Evolutionary conservation across 2,888 invertebrate species (phyloP).

Genomic region (Cheilosia soror): DNA sequence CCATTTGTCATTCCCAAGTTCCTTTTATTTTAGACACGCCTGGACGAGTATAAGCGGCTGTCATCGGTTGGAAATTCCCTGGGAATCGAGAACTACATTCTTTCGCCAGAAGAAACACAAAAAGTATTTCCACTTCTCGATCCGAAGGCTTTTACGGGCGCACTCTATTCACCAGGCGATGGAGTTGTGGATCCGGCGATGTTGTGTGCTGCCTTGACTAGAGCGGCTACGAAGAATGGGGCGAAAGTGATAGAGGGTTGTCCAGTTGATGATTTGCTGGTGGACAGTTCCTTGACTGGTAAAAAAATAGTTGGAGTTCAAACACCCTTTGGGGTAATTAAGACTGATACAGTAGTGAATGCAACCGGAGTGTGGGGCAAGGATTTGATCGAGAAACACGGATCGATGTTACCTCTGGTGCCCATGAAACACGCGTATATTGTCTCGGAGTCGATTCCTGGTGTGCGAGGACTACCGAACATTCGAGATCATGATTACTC

Average conservation of each 20-base stretch:
- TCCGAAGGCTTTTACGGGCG: slow-evolving; percentile 89
- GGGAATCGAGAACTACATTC: slow-evolving; percentile 90
- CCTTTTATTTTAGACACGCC: slow-evolving; percentile 85
- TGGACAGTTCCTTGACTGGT: slow-evolving; percentile 85
- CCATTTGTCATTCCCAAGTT: slow-evolving; percentile 15
- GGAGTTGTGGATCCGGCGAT: slow-evolving; percentile 94
- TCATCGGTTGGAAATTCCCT: slow-evolving; percentile 91
- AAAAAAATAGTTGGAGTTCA: slow-evolving; percentile 90
- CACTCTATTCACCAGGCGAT: slow-evolving; percentile 91
- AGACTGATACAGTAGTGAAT: slow-evolving; percentile 91
- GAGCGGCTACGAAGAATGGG: slow-evolving; percentile 89
- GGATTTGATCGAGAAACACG: slow-evolving; percentile 85
- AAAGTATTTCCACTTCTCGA: slow-evolving; percentile 91
- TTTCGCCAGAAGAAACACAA: slow-evolving; percentile 90
- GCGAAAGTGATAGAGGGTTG: slow-evolving; percentile 91
- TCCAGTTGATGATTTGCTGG: slow-evolving; percentile 89
- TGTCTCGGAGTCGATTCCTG: slow-evolving; percentile 91
- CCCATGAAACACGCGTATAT: slow-evolving; percentile 96
- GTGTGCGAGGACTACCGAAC: slow-evolving; percentile 90
- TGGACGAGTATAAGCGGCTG: slow-evolving; percentile 93
- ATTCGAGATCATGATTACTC: slow-evolving; percentile 93
- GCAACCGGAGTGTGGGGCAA: slow-evolving; percentile 91
- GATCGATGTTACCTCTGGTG: slow-evolving; percentile 88
- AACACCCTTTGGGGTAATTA: slow-evolving; percentile 89
- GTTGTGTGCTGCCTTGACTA: slow-evolving; percentile 90